Percentiles rank a stretch among this genome's conserved stretches.
Evolutionary conservation across 2,113 vertebrate species (phyloP).

Genomic region (Peromyscus leucopus): DNA sequence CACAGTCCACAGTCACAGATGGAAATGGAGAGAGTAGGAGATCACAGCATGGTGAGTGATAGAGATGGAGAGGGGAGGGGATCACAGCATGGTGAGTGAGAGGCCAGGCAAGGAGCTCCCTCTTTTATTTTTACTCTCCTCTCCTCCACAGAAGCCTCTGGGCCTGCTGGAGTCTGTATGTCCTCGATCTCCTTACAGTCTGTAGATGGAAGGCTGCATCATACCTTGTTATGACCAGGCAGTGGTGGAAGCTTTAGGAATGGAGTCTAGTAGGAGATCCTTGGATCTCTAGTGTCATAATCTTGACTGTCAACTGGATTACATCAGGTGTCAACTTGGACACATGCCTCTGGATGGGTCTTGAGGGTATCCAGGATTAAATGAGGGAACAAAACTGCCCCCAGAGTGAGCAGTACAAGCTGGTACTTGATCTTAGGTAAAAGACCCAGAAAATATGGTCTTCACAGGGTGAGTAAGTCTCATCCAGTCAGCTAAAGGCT

Average conservation of each 20-base stretch:
- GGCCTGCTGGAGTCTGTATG: not conserved
- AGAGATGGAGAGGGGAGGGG: not conserved
- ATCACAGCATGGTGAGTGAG: not conserved
- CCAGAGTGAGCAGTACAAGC: too few species aligned
- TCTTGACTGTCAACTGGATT: not conserved
- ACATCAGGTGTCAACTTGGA: not conserved
- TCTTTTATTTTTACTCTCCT: not conserved
- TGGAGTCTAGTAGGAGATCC: not conserved
- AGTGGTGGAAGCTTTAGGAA: not conserved
- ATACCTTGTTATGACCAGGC: too few species aligned
- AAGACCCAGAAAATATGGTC: not conserved
- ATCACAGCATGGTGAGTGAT: too few species aligned
- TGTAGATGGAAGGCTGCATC: not conserved
- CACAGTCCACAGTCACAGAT: not conserved
- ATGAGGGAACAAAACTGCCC: not conserved
- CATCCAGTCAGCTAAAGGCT: not conserved
- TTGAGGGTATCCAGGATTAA: not conserved
- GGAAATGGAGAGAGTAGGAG: not conserved
- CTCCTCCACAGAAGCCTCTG: not conserved
- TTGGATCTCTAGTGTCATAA: not conserved
- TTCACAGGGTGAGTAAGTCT: not conserved
- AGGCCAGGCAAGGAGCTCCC: fast-evolving
- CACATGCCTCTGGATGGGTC: not conserved
- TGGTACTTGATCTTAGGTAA: not conserved
- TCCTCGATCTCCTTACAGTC: too few species aligned